A percentile compares a stretch with the other conserved stretches of the same genome.
phyloP scores from a whole-genome alignment of 2,797 vertebrate species.

The Valencia hispanica region DNA sequence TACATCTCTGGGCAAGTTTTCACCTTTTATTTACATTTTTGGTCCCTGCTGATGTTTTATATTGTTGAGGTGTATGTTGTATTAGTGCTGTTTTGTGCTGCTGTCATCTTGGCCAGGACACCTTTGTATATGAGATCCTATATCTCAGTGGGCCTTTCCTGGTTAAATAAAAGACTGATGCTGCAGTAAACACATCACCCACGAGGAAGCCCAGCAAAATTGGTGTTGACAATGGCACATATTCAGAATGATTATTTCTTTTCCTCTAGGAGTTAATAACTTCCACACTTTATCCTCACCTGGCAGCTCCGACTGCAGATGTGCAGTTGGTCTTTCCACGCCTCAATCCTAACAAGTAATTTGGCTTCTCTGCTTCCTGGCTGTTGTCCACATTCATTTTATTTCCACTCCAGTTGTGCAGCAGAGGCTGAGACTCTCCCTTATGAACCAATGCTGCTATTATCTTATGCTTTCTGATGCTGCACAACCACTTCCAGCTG shows the following conservation, averaged over 20 bases:
- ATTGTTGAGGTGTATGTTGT: not conserved
- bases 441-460: constrained; percentile 28
- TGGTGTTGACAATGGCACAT: constrained; percentile 7
- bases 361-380: constrained; percentile 24
- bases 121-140: not conserved
- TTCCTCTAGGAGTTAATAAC: constrained; percentile 1
- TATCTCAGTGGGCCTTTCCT: not conserved
- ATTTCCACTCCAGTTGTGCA: constrained; percentile 23
- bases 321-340: constrained; percentile 19
- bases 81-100: not conserved
- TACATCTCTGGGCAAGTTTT: not conserved
- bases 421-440: constrained; percentile 14
- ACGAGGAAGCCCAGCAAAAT: not conserved
- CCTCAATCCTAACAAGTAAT: constrained; percentile 22
- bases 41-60: not conserved
- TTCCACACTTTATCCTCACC: constrained; percentile 6
- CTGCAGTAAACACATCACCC: not conserved
- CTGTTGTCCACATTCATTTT: constrained; percentile 12
- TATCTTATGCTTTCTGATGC: not conserved
- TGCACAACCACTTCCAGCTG: not conserved
- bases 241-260: constrained; percentile 5
- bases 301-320: constrained; percentile 35
- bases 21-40: not conserved
- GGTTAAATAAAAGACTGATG: not conserved
- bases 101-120: not conserved